These are phyloP conservation scores for Acrossocheilus fasciatus DNA, from an alignment of 2,797 vertebrate species.

Conservation along the genomic window DNA sequence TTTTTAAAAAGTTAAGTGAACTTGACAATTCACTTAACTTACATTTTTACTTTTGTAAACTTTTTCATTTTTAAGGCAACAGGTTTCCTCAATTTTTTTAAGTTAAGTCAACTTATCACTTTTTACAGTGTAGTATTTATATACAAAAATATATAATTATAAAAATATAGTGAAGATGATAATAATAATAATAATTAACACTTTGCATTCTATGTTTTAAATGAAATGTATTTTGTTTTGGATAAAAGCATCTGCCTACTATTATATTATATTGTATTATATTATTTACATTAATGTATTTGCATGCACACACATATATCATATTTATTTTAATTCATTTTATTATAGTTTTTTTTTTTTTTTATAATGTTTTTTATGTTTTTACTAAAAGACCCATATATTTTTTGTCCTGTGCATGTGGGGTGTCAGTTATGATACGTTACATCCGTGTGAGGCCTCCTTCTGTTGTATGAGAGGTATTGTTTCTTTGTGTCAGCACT, in stretches of 20 bases:
- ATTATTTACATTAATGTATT: background rate
- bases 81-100: too few species aligned
- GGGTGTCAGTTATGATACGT: background rate
- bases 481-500: constrained; percentile 54
- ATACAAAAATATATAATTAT: background rate
- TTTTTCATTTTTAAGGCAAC: too few species aligned
- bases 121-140: background rate
- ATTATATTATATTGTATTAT: background rate
- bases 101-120: too few species aligned
- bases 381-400: background rate
- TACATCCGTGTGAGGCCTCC: constrained; percentile 48
- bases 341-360: background rate
- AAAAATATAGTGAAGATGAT: background rate
- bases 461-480: constrained; percentile 41
- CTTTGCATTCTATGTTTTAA: background rate
- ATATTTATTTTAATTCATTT: background rate
- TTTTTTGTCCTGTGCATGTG: constrained; percentile 30
- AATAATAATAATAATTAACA: background rate
- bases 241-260: background rate
- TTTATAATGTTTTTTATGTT: background rate
- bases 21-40: too few species aligned
- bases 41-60: too few species aligned
- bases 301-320: background rate
- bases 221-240: background rate
- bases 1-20: too few species aligned